Evolutionary conservation across 92 coral and sea anemone genomes (phyloP).

Genomic region (Porites evermanni): DNA sequence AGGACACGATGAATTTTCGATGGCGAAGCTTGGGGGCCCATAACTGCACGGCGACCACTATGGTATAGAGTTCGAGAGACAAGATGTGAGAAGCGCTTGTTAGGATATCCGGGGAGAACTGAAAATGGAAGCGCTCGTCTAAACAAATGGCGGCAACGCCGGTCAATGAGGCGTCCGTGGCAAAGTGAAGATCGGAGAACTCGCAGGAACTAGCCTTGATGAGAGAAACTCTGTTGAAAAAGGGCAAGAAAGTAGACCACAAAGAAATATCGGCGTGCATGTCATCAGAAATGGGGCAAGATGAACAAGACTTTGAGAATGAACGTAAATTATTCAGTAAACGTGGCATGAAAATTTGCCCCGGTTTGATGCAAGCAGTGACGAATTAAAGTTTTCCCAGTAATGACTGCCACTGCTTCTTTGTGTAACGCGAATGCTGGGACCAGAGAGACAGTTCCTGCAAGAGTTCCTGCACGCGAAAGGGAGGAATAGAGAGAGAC

Average conservation of each 20-base stretch:
- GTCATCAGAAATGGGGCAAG: constrained; percentile 4
- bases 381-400: constrained; percentile 32
- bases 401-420: constrained; percentile 39
- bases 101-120: constrained; percentile 1
- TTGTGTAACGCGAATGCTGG: not conserved
- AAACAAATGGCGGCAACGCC: constrained; percentile 38
- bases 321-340: not conserved
- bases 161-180: constrained; percentile 29
- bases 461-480: constrained; percentile 7
- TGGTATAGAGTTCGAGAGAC: constrained; percentile 37
- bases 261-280: constrained; percentile 4
- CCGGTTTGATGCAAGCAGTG: constrained; percentile 29
- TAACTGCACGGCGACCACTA: constrained; percentile 18
- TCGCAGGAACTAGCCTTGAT: constrained; percentile 8
- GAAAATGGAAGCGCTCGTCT: constrained; percentile 4
- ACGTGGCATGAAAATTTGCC: not conserved
- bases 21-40: constrained; percentile 29
- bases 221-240: constrained; percentile 15
- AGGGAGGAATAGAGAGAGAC: constrained; percentile 5
- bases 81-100: constrained; percentile 12
- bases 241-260: constrained; percentile 31
- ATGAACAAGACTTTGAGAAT: not conserved
- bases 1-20: constrained; percentile 14
- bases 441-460: constrained; percentile 29
- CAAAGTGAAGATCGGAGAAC: constrained; percentile 2